These are phyloP conservation scores for Neomorphus geoffroyi DNA, from an alignment of 2,797 vertebrate species.

Conservation along the genomic window DNA sequence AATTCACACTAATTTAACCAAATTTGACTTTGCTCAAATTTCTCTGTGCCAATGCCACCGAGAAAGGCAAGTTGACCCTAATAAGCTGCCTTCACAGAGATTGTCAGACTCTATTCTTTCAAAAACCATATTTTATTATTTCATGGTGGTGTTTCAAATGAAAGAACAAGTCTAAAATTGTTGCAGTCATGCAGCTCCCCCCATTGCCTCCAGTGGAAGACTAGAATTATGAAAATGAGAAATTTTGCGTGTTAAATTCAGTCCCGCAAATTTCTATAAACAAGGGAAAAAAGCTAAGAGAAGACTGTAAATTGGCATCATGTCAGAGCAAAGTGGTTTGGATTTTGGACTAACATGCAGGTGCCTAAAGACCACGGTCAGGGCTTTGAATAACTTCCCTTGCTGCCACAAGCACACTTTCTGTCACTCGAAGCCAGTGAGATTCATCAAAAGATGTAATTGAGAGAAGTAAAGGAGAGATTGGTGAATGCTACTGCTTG, in stretches of 20 bases:
- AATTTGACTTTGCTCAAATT: not conserved
- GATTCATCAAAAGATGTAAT: rapidly evolving
- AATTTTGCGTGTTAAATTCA: not conserved
- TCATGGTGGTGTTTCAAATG: not conserved
- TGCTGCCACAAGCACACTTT: not conserved
- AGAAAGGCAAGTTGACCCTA: not conserved
- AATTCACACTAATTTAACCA: not conserved
- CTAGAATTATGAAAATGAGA: not conserved
- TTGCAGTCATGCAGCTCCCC: not conserved
- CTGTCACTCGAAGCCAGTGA: not conserved
- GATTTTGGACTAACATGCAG: rapidly evolving
- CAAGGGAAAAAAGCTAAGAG: not conserved
- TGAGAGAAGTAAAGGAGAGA: not conserved
- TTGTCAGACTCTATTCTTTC: not conserved
- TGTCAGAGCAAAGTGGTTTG: not conserved
- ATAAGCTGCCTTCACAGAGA: rapidly evolving
- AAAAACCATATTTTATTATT: not conserved
- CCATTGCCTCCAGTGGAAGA: not conserved
- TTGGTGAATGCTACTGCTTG: rapidly evolving
- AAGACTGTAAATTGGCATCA: not conserved
- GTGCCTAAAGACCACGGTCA: rapidly evolving
- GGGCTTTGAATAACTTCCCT: not conserved
- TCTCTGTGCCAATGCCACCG: not conserved
- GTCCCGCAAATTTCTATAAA: not conserved
- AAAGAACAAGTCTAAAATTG: not conserved